phyloP scores from a whole-genome alignment of 2,888 invertebrate genomes.

The Monopis laevigella region DNA sequence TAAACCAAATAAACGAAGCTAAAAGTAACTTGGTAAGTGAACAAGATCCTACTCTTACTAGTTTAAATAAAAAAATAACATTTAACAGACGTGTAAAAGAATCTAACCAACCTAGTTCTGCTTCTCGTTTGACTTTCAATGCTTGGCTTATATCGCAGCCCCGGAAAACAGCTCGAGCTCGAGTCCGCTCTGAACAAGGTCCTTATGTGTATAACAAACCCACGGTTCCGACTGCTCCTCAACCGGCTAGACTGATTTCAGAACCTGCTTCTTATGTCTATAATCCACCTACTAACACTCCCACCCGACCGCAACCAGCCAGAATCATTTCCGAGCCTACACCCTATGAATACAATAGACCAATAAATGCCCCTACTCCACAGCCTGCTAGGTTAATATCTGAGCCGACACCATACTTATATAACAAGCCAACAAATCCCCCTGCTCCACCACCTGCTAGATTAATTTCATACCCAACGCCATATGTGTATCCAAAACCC shows the following conservation, averaged over 20 bases:
- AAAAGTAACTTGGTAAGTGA: slow-evolving; percentile 55
- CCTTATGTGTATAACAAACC: slow-evolving; percentile 38
- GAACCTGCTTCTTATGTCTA: slow-evolving; percentile 36
- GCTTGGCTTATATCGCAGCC: slow-evolving; percentile 58
- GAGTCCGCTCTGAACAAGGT: slow-evolving; percentile 34
- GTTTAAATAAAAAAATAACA: slow-evolving; percentile 48
- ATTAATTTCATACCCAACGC: slow-evolving; percentile 23
- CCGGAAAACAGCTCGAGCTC: slow-evolving; percentile 37
- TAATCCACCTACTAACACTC: slow-evolving; percentile 21
- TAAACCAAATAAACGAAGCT: slow-evolving; percentile 27
- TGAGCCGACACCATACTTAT: slow-evolving; percentile 38
- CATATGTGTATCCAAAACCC: slow-evolving; percentile 23
- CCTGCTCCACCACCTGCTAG: slow-evolving; percentile 24
- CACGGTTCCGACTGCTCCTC: slow-evolving; percentile 24
- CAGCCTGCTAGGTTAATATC: slow-evolving; percentile 30
- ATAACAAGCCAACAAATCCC: slow-evolving; percentile 31
- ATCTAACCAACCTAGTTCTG: slow-evolving; percentile 38
- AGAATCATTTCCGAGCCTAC: neutral
- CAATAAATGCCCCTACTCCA: neutral
- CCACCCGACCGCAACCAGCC: neutral
- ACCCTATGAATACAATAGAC: neutral
- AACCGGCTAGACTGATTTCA: slow-evolving; percentile 25
- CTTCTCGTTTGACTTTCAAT: slow-evolving; percentile 51
- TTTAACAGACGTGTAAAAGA: slow-evolving; percentile 41
- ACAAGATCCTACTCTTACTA: slow-evolving; percentile 31